These are phyloP conservation scores for Lophotis ruficrista DNA, from an alignment of 2,113 vertebrate genomes.

Conservation along the genomic window DNA sequence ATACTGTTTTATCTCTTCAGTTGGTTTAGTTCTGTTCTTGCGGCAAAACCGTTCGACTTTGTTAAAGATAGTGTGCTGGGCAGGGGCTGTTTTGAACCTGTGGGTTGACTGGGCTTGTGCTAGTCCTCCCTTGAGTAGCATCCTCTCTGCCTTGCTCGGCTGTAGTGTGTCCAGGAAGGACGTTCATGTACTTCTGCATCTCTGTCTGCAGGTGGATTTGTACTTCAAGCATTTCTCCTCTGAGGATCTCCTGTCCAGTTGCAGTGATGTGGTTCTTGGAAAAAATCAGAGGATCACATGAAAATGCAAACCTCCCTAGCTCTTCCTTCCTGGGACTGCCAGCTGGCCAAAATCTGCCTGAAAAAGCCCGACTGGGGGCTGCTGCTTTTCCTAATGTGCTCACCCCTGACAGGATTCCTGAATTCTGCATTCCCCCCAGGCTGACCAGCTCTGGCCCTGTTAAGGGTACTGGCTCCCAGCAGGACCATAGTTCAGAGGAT, in stretches of 20 bases:
- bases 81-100: neutral
- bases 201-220: neutral
- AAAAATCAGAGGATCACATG: constrained; percentile 44
- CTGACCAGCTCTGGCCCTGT: neutral
- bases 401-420: constrained; percentile 76
- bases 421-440: constrained; percentile 79
- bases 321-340: constrained; percentile 13
- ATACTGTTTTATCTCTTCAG: accelerated
- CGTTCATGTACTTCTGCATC: neutral
- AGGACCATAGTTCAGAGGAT: constrained; percentile 14
- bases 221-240: neutral
- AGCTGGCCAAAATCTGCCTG: neutral
- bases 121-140: neutral
- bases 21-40: neutral
- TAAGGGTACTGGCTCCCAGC: neutral
- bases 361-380: neutral
- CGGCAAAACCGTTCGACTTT: accelerated
- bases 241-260: neutral
- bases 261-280: constrained; percentile 70
- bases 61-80: accelerated
- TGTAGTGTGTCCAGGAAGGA: accelerated
- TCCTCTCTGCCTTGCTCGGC: neutral
- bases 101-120: neutral
- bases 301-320: neutral
- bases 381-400: constrained; percentile 71